phyloP scores from a whole-genome alignment of 2,113 vertebrate species.

The Hyperoodon ampullatus region DNA sequence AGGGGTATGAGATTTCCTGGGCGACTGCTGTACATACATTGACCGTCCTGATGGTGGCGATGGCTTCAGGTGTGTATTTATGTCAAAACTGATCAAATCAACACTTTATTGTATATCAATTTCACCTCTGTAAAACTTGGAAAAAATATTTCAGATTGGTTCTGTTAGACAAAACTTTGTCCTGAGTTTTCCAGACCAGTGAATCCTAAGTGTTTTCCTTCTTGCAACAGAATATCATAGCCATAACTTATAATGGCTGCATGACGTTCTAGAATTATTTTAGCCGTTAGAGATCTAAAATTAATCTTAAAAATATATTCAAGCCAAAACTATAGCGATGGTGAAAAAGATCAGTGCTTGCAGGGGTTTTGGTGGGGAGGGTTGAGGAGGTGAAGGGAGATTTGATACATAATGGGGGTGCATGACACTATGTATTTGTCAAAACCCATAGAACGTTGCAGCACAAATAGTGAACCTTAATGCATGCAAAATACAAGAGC shows the following conservation, averaged over 20 bases:
- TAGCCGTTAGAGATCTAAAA: background rate
- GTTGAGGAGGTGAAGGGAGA: rapidly evolving
- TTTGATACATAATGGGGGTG: rapidly evolving
- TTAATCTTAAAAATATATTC: background rate
- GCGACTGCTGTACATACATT: rapidly evolving
- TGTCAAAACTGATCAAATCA: background rate
- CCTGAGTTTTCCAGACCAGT: too few relatives aligned
- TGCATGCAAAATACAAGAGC: rapidly evolving
- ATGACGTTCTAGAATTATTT: background rate
- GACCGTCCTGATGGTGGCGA: rapidly evolving
- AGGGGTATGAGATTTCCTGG: background rate
- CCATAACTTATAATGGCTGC: background rate
- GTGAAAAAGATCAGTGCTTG: rapidly evolving
- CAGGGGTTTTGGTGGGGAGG: too few relatives aligned
- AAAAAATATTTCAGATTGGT: background rate
- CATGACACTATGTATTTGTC: rapidly evolving
- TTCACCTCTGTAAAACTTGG: too few relatives aligned
- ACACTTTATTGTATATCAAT: rapidly evolving
- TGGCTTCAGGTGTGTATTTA: rapidly evolving
- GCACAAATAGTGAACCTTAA: background rate
- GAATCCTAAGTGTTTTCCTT: background rate
- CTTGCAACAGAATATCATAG: background rate
- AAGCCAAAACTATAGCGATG: background rate
- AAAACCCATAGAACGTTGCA: rapidly evolving
- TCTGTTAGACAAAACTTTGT: background rate